These are phyloP conservation scores for Lophius piscatorius DNA, from an alignment of 2,113 vertebrate species.

Conservation along the genomic window DNA sequence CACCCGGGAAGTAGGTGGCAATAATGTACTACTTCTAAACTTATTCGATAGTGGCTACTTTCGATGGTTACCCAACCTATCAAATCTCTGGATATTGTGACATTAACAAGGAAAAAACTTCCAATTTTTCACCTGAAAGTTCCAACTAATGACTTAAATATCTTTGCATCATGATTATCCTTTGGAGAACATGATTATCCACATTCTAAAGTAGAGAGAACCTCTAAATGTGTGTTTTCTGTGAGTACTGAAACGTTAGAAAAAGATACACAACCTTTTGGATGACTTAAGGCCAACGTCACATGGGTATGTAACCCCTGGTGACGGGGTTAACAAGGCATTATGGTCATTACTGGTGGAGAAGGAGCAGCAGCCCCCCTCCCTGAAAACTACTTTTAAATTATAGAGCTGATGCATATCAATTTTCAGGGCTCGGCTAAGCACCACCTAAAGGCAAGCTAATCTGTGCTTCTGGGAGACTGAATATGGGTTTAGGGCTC, in stretches of 20 bases:
- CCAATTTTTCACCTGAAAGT: neutral
- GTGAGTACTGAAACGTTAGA: neutral
- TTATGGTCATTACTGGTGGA: slow-evolving; percentile 64
- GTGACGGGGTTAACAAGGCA: slow-evolving; percentile 72
- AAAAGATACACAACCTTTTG: neutral
- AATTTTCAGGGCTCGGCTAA: slow-evolving; percentile 64
- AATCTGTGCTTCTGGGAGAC: slow-evolving; percentile 40
- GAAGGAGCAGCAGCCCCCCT: slow-evolving; percentile 35
- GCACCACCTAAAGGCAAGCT: slow-evolving; percentile 64
- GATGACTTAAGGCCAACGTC: slow-evolving; percentile 56
- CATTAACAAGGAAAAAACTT: neutral
- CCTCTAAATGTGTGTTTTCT: neutral
- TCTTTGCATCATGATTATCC: too few species aligned
- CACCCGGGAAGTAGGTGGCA: slow-evolving; percentile 42
- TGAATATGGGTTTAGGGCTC: slow-evolving; percentile 45
- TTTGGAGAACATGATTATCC: neutral
- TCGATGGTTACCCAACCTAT: neutral
- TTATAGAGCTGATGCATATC: slow-evolving; percentile 64
- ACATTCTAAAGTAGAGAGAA: neutral
- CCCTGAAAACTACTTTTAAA: slow-evolving; percentile 67
- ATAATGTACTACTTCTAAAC: slow-evolving; percentile 21
- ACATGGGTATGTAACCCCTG: slow-evolving; percentile 65
- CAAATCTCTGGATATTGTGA: too few species aligned
- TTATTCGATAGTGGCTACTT: neutral
- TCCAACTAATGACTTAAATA: neutral